These are phyloP conservation scores for Cantharis rufa DNA, from an alignment of 2,888 invertebrate genomes.

Conservation along the genomic window DNA sequence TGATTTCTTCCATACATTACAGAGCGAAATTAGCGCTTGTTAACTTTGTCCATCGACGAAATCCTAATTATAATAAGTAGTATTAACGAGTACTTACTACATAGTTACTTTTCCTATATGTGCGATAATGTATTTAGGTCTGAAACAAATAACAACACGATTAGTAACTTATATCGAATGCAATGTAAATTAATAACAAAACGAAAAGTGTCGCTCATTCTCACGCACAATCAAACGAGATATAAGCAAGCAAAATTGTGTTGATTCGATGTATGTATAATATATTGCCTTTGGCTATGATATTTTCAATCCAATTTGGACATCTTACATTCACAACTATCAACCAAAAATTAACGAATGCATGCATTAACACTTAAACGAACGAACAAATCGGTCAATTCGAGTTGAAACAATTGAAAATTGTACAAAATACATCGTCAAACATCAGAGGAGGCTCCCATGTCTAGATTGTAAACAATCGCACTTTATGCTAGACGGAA, in stretches of 20 bases:
- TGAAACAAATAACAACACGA: constrained; percentile 45
- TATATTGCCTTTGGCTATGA: constrained; percentile 48
- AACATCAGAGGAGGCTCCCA: constrained; percentile 59
- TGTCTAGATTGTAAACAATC: constrained; percentile 59
- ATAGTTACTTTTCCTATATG: constrained; percentile 58
- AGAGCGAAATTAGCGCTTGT: not conserved
- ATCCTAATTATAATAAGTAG: not conserved
- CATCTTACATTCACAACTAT: not conserved
- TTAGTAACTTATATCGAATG: not conserved
- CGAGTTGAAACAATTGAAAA: constrained; percentile 15
- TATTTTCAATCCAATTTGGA: constrained; percentile 18
- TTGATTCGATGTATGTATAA: constrained; percentile 29
- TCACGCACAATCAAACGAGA: not conserved
- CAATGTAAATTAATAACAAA: constrained; percentile 3
- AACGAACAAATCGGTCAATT: not conserved
- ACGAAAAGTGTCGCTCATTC: constrained; percentile 8
- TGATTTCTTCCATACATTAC: not conserved
- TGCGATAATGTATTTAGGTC: constrained; percentile 51
- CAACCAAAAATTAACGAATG: constrained; percentile 1
- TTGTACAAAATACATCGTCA: constrained; percentile 42
- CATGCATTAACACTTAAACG: constrained; percentile 14
- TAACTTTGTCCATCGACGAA: not conserved
- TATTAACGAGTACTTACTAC: constrained; percentile 59
- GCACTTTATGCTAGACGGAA: constrained; percentile 49
- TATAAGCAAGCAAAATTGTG: not conserved